Evolutionary conservation across 2,113 vertebrate genomes (phyloP).

Genomic region (Cyphotilapia sp.): DNA sequence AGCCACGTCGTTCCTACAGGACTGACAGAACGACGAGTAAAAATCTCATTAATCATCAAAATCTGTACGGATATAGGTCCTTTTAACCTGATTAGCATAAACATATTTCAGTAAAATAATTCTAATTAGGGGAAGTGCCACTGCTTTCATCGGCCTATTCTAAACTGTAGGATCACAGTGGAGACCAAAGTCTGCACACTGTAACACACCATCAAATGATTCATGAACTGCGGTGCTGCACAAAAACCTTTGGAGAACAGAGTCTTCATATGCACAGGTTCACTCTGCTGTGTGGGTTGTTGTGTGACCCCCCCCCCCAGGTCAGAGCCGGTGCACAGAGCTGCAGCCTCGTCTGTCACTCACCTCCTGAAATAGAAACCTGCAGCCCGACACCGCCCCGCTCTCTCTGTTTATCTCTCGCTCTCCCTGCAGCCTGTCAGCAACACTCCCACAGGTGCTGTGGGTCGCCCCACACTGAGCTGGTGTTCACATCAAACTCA

Average conservation of each 20-base stretch:
- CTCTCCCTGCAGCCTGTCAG: neutral
- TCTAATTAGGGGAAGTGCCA: neutral
- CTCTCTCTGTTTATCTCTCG: neutral
- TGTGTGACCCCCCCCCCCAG: neutral
- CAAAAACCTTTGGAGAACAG: neutral
- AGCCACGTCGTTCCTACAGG: neutral
- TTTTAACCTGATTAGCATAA: neutral
- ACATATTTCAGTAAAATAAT: neutral
- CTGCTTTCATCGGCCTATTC: neutral
- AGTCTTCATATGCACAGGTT: neutral
- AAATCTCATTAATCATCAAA: neutral
- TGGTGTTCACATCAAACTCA: neutral
- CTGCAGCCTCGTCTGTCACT: constrained; percentile 42
- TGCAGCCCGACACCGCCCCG: constrained; percentile 53
- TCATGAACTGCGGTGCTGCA: neutral
- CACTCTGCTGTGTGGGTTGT: neutral
- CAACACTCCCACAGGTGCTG: neutral
- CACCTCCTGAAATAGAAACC: constrained; percentile 38
- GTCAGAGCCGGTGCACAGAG: neutral
- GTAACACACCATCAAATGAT: neutral
- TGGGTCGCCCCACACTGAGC: neutral
- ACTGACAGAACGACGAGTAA: rapidly evolving
- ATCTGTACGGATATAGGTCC: neutral
- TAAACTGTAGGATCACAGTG: neutral
- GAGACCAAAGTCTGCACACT: neutral